Evolutionary conservation across 2,113 vertebrate genomes (phyloP).

Genomic region (Caranx melampygus): DNA sequence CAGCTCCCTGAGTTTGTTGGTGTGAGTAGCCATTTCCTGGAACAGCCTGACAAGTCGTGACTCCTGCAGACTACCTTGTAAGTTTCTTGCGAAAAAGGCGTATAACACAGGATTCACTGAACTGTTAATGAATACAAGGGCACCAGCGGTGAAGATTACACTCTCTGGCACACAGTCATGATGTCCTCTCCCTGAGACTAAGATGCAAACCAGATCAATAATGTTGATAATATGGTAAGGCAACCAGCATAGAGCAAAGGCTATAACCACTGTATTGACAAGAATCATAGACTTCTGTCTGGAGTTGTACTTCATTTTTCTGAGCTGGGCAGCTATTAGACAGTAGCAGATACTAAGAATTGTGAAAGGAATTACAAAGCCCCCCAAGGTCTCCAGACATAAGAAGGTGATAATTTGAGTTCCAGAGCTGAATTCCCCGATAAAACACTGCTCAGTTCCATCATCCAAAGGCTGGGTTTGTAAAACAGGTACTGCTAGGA

Average conservation of each 20-base stretch:
- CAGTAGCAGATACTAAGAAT: slow-evolving; percentile 61
- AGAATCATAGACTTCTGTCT: slow-evolving; percentile 72
- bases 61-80: slow-evolving; percentile 61
- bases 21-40: slow-evolving; percentile 66
- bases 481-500: slow-evolving; percentile 60
- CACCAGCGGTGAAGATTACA: slow-evolving; percentile 51
- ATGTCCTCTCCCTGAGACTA: not conserved
- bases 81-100: slow-evolving; percentile 57
- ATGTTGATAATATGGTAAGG: slow-evolving; percentile 75
- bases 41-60: slow-evolving; percentile 71
- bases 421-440: not conserved
- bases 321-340: slow-evolving; percentile 58
- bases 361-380: slow-evolving; percentile 56
- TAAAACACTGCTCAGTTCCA: slow-evolving; percentile 30
- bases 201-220: slow-evolving; percentile 23
- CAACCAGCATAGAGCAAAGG: slow-evolving; percentile 78
- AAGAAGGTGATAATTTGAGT: slow-evolving; percentile 12
- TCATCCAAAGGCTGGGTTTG: slow-evolving; percentile 24
- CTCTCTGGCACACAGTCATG: not conserved
- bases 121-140: slow-evolving; percentile 77
- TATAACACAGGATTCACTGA: slow-evolving; percentile 77
- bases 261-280: slow-evolving; percentile 63
- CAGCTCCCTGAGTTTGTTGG: slow-evolving; percentile 42
- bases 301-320: slow-evolving; percentile 56
- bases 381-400: slow-evolving; percentile 40